phyloP scores from a whole-genome alignment of 1,140 invertebrate species.

The Trichogramma pretiosum region DNA sequence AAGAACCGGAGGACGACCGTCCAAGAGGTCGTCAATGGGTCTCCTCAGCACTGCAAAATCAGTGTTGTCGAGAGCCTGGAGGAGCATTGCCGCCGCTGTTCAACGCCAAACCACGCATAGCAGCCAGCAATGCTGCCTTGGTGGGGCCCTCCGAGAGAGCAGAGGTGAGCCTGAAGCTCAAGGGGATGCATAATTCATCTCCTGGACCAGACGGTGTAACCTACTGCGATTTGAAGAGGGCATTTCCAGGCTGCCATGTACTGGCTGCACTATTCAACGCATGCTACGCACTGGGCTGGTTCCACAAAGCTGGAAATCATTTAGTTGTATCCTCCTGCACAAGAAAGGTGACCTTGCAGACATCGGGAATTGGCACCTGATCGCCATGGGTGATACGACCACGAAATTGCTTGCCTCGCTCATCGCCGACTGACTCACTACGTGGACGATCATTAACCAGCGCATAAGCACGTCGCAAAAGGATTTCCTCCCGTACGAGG shows the following conservation, averaged over 20 bases:
- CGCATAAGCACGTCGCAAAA: conserved; percentile 22
- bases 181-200: not conserved
- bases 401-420: conserved; percentile 31
- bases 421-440: conserved; percentile 20
- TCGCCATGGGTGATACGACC: conserved; percentile 28
- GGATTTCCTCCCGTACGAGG: conserved; percentile 31
- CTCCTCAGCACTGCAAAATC: not conserved
- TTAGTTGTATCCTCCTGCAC: conserved; percentile 28
- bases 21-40: not conserved
- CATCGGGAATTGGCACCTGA: conserved; percentile 31
- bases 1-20: not conserved
- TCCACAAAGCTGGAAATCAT: conserved; percentile 12
- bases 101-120: not conserved
- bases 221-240: not conserved
- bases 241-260: not conserved
- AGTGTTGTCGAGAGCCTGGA: not conserved
- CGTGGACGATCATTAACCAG: conserved; percentile 13
- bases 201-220: conserved; percentile 1
- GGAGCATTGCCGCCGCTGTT: not conserved
- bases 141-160: not conserved
- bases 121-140: not conserved
- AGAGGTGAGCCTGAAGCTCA: not conserved
- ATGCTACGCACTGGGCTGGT: not conserved
- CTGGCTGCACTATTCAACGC: not conserved
- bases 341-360: conserved; percentile 27